phyloP scores from a whole-genome alignment of 2,888 invertebrate species.

The Cylindroiulus punctatus region DNA sequence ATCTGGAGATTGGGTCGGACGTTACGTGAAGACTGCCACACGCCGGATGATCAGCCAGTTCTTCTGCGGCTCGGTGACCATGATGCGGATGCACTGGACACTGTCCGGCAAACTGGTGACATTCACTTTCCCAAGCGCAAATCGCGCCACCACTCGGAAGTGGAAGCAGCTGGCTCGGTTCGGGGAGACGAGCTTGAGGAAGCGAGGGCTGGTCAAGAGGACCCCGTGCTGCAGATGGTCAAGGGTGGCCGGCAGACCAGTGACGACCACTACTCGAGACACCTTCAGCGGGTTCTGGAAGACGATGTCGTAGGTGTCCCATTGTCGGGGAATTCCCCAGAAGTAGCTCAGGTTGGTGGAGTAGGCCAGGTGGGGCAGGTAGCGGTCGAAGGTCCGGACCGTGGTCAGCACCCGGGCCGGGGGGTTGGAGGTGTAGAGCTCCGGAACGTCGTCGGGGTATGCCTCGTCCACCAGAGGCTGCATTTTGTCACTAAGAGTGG shows the following conservation, averaged over 20 bases:
- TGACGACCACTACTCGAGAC: conserved; percentile 63
- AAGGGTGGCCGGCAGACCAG: conserved; percentile 60
- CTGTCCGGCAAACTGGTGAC: conserved; percentile 61
- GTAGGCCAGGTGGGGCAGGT: conserved; percentile 64
- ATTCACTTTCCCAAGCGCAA: conserved; percentile 63
- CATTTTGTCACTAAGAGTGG: conserved; percentile 64
- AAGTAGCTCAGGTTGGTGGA: conserved; percentile 64
- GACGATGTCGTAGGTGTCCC: conserved; percentile 64
- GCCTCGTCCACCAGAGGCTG: conserved; percentile 64
- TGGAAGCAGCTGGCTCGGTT: conserved; percentile 61
- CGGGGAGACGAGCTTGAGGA: conserved; percentile 59
- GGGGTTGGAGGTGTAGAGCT: conserved; percentile 64
- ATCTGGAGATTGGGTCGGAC: not conserved
- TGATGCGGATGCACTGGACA: conserved; percentile 64
- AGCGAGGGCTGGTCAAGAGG: conserved; percentile 61
- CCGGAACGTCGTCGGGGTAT: conserved; percentile 59
- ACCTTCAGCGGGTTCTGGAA: conserved; percentile 63
- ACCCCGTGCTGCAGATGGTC: conserved; percentile 61
- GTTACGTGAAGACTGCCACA: conserved; percentile 63
- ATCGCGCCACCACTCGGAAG: conserved; percentile 61
- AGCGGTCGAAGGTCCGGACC: conserved; percentile 63
- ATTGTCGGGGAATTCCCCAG: conserved; percentile 64
- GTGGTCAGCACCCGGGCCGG: conserved; percentile 64
- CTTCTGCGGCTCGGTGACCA: conserved; percentile 63
- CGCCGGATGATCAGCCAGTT: conserved; percentile 66